Conservation (phyloP, 2,888 invertebrate genomes). For the Bruchidius siliquastri region DNA sequence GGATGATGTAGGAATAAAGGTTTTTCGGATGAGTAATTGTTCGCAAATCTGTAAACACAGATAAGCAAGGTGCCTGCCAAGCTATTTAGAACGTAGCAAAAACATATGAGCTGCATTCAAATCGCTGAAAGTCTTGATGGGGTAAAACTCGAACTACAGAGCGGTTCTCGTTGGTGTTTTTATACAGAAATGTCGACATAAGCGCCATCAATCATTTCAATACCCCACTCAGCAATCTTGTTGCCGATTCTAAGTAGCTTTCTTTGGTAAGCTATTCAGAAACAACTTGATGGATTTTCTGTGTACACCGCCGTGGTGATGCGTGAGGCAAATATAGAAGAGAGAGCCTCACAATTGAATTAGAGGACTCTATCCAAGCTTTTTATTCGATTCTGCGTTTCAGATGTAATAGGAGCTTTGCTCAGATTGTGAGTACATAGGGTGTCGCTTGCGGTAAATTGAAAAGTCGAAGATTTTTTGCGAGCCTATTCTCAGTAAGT, state of each 20-base stretch:
- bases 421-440: not conserved
- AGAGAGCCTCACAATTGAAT: not conserved
- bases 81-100: not conserved
- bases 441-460: not conserved
- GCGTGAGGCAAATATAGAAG: not conserved
- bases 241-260: not conserved
- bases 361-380: not conserved
- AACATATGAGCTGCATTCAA: not conserved
- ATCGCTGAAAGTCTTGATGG: not conserved
- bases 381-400: not conserved
- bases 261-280: not conserved
- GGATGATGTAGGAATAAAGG: no score
- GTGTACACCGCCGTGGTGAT: not conserved
- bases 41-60: not conserved
- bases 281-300: not conserved
- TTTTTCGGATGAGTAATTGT: no score
- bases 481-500: no score
- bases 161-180: not conserved
- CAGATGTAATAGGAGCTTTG: no score
- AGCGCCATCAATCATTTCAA: not conserved
- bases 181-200: not conserved
- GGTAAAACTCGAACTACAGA: not conserved
- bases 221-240: not conserved
- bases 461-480: not conserved
- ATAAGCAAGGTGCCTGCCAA: not conserved